Conservation (phyloP, 2,888 invertebrate genomes). For the Mallateleia sp. region DNA sequence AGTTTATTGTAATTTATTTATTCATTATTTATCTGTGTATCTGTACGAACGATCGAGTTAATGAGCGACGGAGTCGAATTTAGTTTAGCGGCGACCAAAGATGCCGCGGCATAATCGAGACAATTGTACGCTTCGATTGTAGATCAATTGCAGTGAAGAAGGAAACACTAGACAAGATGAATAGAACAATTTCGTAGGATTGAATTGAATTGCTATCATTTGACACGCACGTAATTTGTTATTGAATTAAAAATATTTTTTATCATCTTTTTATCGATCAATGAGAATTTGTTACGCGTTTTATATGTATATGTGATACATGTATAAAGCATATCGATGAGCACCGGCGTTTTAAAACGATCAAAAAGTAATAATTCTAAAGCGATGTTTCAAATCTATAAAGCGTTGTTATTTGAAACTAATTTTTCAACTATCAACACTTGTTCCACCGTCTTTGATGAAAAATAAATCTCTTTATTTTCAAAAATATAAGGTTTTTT, state of each 20-base stretch:
- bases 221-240: constrained; percentile 43
- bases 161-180: neutral
- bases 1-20: constrained; percentile 40
- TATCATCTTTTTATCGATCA: constrained; percentile 44
- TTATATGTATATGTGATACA: constrained; percentile 56
- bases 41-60: constrained; percentile 14
- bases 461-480: constrained; percentile 61
- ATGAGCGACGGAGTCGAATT: constrained; percentile 13
- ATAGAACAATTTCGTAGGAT: constrained; percentile 9
- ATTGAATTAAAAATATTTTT: constrained; percentile 52
- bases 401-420: constrained; percentile 29
- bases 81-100: neutral
- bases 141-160: neutral
- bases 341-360: constrained; percentile 13
- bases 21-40: constrained; percentile 36
- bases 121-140: neutral
- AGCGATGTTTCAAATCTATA: constrained; percentile 58
- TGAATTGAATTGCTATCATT: constrained; percentile 16
- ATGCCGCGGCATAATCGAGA: neutral
- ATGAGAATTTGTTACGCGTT: constrained; percentile 46
- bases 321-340: constrained; percentile 41
- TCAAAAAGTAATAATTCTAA: constrained; percentile 31
- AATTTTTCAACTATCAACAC: constrained; percentile 37
- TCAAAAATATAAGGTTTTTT: no score
- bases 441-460: constrained; percentile 36